phyloP scores from a whole-genome alignment of 2,888 invertebrate genomes.

The Portevinia maculata region DNA sequence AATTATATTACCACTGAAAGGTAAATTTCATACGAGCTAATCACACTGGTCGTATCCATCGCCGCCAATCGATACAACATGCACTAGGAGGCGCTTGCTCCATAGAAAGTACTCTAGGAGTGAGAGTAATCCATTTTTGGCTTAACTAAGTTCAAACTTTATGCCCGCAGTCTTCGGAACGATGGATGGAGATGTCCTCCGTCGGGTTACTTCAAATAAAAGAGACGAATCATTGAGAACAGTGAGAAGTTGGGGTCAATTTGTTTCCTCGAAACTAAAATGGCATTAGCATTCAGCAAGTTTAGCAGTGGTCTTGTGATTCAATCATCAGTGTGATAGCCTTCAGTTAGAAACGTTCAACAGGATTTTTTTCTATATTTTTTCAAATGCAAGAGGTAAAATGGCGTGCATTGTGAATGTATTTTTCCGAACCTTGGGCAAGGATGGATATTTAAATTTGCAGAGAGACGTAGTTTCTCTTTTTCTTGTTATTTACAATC shows the following conservation, averaged over 20 bases:
- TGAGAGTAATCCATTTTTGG: slow-evolving; percentile 65
- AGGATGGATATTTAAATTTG: slow-evolving; percentile 24
- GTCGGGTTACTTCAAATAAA: slow-evolving; percentile 22
- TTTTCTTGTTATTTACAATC: no score
- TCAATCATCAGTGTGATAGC: slow-evolving; percentile 60
- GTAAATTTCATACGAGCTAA: no score
- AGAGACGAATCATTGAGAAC: slow-evolving; percentile 31
- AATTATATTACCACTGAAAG: no score
- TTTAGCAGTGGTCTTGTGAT: slow-evolving; percentile 63
- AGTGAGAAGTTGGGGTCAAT: slow-evolving; percentile 20
- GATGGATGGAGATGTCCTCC: slow-evolving; percentile 48
- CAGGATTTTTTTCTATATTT: not conserved
- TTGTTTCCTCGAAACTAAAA: slow-evolving; percentile 35
- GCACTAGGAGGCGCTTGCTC: slow-evolving; percentile 34
- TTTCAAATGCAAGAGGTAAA: not conserved
- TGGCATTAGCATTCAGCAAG: slow-evolving; percentile 70
- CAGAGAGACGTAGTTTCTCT: no score
- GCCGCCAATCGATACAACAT: slow-evolving; percentile 14
- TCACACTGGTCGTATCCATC: no score
- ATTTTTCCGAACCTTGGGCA: not conserved
- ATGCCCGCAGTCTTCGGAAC: slow-evolving; percentile 50
- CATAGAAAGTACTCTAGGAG: slow-evolving; percentile 56
- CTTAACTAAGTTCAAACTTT: slow-evolving; percentile 60
- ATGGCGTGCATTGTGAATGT: slow-evolving; percentile 12
- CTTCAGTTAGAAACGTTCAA: slow-evolving; percentile 26